phyloP scores from a whole-genome alignment of 2,113 vertebrate species.

The Calonectris borealis region DNA sequence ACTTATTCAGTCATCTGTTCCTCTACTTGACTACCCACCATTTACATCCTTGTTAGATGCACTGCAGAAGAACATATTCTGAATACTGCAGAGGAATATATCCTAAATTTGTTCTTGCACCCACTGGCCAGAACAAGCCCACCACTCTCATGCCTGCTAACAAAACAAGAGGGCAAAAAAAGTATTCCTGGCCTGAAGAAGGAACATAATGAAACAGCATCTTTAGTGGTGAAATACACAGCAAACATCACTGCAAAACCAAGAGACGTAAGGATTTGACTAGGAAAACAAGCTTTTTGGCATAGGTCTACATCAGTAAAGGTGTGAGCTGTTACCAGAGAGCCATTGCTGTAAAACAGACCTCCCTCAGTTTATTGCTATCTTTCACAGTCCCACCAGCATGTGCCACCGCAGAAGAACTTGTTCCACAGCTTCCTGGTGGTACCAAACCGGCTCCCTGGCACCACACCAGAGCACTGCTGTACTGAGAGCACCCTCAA shows the following conservation, averaged over 20 bases:
- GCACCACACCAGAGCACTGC: not conserved
- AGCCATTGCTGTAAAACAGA: not conserved
- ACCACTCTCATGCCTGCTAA: not conserved
- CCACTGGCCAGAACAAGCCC: not conserved
- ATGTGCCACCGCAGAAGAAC: not conserved
- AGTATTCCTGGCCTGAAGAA: not conserved
- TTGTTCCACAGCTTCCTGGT: not conserved
- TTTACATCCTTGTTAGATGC: not conserved
- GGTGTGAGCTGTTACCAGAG: not conserved
- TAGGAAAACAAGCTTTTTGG: not conserved
- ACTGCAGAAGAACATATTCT: not conserved
- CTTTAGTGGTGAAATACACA: not conserved
- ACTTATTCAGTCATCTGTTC: not conserved
- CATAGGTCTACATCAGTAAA: not conserved
- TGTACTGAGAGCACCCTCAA: not conserved
- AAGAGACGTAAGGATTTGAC: not conserved
- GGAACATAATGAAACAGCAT: not conserved
- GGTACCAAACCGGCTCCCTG: not conserved
- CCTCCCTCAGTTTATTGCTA: not conserved
- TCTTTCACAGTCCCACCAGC: not conserved
- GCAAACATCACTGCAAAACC: not conserved
- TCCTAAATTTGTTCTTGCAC: not conserved
- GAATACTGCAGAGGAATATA: not conserved
- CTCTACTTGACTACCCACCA: not conserved
- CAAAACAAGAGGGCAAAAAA: not conserved